Evolutionary conservation across 2,888 invertebrate species (phyloP), one percentile per base, ranked within the genome.

Genomic region (Dynastes maya): DNA sequence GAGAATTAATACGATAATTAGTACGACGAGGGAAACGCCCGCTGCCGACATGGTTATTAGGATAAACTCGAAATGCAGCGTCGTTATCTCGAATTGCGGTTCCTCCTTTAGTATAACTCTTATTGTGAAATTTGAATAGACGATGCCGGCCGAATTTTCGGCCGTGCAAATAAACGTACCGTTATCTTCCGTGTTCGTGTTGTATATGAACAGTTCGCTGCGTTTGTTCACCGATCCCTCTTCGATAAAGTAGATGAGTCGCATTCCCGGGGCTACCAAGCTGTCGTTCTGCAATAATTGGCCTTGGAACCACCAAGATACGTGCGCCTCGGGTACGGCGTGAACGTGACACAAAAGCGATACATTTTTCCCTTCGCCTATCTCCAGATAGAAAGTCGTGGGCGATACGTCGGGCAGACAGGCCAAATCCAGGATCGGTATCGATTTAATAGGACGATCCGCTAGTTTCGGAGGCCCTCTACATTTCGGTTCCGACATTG

Each of bases 111-210:
- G 91, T 81, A 95, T 91, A 68, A 96, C 92, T 81, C 93, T 91
- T 82, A 97, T 91, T 1, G 97, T 96, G 84, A 95, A 95, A 88
- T 97, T 97, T 79, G 95, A 94, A 82, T 92, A 93, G 0, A 94
- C 91, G 78, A 91, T 92, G 13, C 97, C 97, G 0, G 97, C 97
- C 16, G 94, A 92, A 87, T 97, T 97, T 85, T 95, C 95, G 0
- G 97, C 97, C 13, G 94, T 91, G 87, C 97, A 97, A 2, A 94
- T 92, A 86, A 96, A 97, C 8, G 95, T 95, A 4, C 97, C 97
- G 85, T 96, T 96, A 86, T 96, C 95, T 81, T 94, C 95, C 55
- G 91, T 91, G 49, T 93, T 93, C 29, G 95, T 93, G 86, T 95
- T 95, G 85, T 93, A 93, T 84, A 96, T 94, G 85, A 94, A 93